Conservation (phyloP, 2,888 invertebrate genomes). For the Ectropis crepuscularia region DNA sequence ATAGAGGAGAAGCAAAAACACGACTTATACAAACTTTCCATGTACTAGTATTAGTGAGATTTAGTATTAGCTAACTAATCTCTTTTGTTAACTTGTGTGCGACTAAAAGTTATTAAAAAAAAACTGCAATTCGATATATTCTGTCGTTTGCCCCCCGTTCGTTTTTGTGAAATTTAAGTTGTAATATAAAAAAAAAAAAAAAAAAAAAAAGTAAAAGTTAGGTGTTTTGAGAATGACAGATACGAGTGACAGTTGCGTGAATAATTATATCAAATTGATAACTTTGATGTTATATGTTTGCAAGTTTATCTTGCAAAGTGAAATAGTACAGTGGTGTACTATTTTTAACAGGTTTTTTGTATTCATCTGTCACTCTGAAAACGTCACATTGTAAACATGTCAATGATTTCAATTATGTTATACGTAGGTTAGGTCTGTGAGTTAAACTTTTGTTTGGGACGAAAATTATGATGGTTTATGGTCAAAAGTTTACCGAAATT, state of each 20-base stretch:
- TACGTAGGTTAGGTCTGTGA: slow-evolving; percentile 7
- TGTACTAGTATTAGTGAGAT: neutral
- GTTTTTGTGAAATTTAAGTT: neutral
- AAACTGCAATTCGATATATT: neutral
- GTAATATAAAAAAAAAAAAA: neutral
- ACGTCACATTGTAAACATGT: slow-evolving; percentile 5
- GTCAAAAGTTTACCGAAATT: neutral
- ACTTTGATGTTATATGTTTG: too few relatives aligned
- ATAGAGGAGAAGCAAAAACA: too few relatives aligned
- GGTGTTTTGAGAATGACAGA: too few relatives aligned
- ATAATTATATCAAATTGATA: too few relatives aligned
- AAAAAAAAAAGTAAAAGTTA: neutral
- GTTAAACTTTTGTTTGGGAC: slow-evolving; percentile 11
- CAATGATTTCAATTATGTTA: slow-evolving; percentile 20
- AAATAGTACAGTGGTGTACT: too few relatives aligned
- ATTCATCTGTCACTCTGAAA: too few relatives aligned
- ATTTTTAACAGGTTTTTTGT: too few relatives aligned
- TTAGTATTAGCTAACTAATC: neutral
- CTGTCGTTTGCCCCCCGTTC: neutral
- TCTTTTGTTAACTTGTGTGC: neutral
- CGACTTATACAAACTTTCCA: too few relatives aligned
- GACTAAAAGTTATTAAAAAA: neutral
- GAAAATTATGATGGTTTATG: neutral
- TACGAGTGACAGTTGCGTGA: too few relatives aligned
- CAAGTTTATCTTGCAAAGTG: too few relatives aligned